phyloP scores from a whole-genome alignment of 2,113 vertebrate species.

The Macaca mulatta region DNA sequence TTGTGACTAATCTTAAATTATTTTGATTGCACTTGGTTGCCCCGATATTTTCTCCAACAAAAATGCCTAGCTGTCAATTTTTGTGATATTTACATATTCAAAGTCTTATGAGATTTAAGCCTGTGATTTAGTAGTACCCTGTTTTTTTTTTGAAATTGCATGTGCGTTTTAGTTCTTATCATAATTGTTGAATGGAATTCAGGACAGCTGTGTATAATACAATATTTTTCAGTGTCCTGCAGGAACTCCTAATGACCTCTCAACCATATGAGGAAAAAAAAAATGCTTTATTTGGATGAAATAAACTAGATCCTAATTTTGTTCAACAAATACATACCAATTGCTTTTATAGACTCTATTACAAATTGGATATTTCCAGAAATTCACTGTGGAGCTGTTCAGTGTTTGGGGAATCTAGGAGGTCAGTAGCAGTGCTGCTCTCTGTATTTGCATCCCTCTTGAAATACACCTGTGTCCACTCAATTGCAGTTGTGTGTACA shows the following conservation, averaged over 20 bases:
- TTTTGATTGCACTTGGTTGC: neutral
- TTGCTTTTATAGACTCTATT: neutral
- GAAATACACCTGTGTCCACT: too few relatives aligned
- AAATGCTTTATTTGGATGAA: neutral
- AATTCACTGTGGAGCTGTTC: neutral
- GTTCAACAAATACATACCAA: neutral
- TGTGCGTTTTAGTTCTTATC: neutral
- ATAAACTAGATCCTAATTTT: neutral
- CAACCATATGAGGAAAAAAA: neutral
- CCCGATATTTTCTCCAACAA: neutral
- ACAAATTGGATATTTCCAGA: neutral
- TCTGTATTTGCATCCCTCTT: neutral
- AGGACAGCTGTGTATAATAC: neutral
- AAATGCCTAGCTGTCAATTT: neutral
- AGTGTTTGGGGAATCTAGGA: too few relatives aligned
- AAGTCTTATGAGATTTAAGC: neutral
- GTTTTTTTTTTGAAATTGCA: neutral
- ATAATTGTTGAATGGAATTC: neutral
- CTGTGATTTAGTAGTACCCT: neutral
- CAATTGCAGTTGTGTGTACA: neutral
- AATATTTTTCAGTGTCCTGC: neutral
- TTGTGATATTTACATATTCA: neutral
- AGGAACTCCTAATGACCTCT: neutral
- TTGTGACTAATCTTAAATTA: neutral
- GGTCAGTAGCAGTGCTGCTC: accelerated